Evolutionary conservation across 2,113 vertebrate species (phyloP), one percentile per base, ranked within the genome.

Genomic region (Microcebus ravelobensis): DNA sequence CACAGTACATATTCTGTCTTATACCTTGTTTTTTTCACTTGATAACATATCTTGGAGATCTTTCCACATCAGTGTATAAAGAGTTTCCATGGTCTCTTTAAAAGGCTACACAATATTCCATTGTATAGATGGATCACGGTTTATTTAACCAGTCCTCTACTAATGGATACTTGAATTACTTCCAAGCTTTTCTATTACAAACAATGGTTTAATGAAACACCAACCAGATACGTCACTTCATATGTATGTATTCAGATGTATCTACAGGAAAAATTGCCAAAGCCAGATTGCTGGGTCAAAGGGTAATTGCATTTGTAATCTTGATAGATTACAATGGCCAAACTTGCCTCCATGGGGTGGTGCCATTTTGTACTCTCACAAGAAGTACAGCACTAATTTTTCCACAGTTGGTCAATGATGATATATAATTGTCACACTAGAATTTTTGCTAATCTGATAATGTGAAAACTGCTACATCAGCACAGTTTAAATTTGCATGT

Each of bases 131-230:
- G 71, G n/a, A 57, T 87, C 71, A 29, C 6, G 21, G 85, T 63
- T 92, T 94, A 91, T 79, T 96, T 96, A 94, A 86, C 68, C 55
- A 68, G 61, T 39, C 73, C 87, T 67, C 77, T 34, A 31, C 67
- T 90, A 90, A 95, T 82, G 71, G 82, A 81, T 95, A 68, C 42
- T 90, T 96, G 94, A 94, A 81, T 52, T 42, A 27, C 76, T 95
- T 97, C 94, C 96, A 95, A 12, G 55, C 36, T 94, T 96, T 94
- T 85, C 85, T 88, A 97, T 61, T 74, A 73, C 52, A 96, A 90
- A 97, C 90, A 96, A 95, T 57, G 88, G 27, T 18, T 77, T 94
- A 94, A 88, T 82, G 85, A 79, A 77, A 95, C 94, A 77, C 36
- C 45, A 85, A 57, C 73, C 55, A 21, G 27, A n/a, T 9, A 20